Base-by-base conservation (phyloP, 2,888 invertebrate species). In the Ormyrus labotus region DNA sequence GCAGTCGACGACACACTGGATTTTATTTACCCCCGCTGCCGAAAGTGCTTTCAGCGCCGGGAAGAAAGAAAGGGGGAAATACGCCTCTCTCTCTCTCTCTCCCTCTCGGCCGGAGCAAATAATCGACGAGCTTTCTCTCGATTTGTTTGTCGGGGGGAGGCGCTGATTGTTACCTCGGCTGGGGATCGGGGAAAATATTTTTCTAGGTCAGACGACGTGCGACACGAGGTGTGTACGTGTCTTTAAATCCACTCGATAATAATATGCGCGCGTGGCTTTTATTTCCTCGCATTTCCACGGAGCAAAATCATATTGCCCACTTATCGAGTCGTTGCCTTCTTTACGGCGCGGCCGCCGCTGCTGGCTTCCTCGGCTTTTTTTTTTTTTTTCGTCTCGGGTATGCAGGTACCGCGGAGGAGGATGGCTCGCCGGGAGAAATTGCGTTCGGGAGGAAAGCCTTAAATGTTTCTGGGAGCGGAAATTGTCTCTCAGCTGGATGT, bases 401-500 rank as follows among this genome's bases (percentile, higher is more conserved):
- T 19, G 19, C 19, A 19, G 19, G 19, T 19, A 2, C 19, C 19
- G 19, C 19, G 19, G 19, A 19, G 19, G 19, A 19, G 19, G 19
- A 19, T 19, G 19, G 19, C 19, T 19, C 1, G 19, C 1, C 19
- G 19, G 19, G 19, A 19, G 19, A 19, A 19, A 19, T 19, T 19
- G 19, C 19, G 19, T 19, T 19, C 19, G 19, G 19, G 19, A 19
- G 19, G 2, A 19, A 19, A 19, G 19, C 19, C 19, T 19, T 1
- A 19, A 19, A 19, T 19, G 19, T 19, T 19, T 19, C 19, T 19
- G 19, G 19, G 19, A 2, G 19, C 19, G 19, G 11, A 64, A 77
- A 77, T 77, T 77, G 70, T 5, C 57, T 64, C 70, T 34, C 77
- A 77, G 77, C 57, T 64, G 77, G 70, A 11, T 63, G n/a, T 61